Evolutionary conservation across 35 echinoderm and acorn worm genomes (phyloP).

Genomic region (Strongylocentrotus purpuratus): DNA sequence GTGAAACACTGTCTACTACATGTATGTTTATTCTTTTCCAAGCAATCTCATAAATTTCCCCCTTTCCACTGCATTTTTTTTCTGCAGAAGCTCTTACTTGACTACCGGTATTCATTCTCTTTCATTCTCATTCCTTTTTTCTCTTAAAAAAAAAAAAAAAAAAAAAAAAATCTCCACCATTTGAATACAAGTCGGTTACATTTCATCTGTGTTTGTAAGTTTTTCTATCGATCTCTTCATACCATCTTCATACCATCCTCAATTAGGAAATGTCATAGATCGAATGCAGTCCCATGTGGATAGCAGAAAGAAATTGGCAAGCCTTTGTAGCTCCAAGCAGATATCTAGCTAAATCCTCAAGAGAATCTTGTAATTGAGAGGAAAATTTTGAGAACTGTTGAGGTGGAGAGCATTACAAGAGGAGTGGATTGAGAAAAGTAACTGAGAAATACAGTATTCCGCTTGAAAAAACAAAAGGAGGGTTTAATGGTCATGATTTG

Average conservation of each 20-base stretch:
- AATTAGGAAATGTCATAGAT: slow-evolving; percentile 9
- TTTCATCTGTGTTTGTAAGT: not conserved
- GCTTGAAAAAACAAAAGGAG: not conserved
- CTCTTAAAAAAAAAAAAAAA: no score
- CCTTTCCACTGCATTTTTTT: no score
- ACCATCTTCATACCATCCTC: not conserved
- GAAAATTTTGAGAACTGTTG: not conserved
- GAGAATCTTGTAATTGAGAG: not conserved
- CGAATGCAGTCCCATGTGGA: not conserved
- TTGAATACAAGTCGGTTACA: not conserved
- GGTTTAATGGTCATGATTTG: no score
- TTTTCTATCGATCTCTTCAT: not conserved
- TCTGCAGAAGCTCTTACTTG: no score
- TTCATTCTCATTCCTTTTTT: no score
- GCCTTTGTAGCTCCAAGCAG: not conserved
- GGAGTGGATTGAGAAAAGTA: not conserved
- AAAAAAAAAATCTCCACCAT: not conserved
- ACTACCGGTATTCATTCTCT: no score
- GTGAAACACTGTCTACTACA: no score
- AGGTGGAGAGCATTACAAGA: not conserved
- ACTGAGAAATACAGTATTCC: not conserved
- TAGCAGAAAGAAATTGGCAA: not conserved
- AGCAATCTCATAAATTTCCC: no score
- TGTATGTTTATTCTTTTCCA: no score
- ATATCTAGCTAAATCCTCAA: not conserved